Conservation (phyloP, 35 echinoderm and acorn worm genomes). For the Hemicentrotus pulcherrimus region DNA sequence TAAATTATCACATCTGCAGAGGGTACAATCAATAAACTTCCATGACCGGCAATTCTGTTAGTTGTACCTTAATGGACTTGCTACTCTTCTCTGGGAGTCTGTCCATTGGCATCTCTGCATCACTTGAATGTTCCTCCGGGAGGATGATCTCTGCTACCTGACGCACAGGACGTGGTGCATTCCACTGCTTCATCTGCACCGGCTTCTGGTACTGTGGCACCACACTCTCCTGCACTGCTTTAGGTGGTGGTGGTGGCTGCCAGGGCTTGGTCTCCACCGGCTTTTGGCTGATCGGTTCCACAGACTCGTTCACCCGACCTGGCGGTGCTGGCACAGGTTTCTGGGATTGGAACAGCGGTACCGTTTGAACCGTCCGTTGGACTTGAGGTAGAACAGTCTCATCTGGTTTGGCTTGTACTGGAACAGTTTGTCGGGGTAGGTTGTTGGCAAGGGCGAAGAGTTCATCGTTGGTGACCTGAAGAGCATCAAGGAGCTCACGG, state of each 20-base stretch:
- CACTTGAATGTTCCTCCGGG: background rate
- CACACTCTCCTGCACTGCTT: conserved; percentile 30
- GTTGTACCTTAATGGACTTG: conserved; percentile 5
- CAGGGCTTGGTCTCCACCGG: conserved; percentile 46
- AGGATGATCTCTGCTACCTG: conserved; percentile 34
- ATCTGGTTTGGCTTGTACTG: conserved; percentile 40
- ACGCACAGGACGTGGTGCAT: background rate
- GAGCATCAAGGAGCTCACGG: conserved; percentile 57
- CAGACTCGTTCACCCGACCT: background rate
- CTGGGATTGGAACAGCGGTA: conserved; percentile 8
- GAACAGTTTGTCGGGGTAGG: conserved; percentile 29
- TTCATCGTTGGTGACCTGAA: conserved; percentile 74
- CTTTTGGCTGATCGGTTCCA: background rate
- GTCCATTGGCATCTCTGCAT: background rate
- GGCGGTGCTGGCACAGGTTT: background rate
- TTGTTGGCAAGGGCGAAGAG: conserved; percentile 72
- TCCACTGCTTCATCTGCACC: conserved; percentile 27
- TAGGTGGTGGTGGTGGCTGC: conserved; percentile 29
- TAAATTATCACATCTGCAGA: too few species aligned
- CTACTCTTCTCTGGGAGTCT: background rate
- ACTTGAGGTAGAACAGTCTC: conserved; percentile 62
- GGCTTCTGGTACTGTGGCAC: conserved; percentile 26
- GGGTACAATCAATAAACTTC: too few species aligned
- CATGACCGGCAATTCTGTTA: too few species aligned
- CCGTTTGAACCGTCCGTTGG: conserved; percentile 43